Evolutionary conservation across 2,888 invertebrate genomes (phyloP).

Genomic region (Diloba caeruleocephala): DNA sequence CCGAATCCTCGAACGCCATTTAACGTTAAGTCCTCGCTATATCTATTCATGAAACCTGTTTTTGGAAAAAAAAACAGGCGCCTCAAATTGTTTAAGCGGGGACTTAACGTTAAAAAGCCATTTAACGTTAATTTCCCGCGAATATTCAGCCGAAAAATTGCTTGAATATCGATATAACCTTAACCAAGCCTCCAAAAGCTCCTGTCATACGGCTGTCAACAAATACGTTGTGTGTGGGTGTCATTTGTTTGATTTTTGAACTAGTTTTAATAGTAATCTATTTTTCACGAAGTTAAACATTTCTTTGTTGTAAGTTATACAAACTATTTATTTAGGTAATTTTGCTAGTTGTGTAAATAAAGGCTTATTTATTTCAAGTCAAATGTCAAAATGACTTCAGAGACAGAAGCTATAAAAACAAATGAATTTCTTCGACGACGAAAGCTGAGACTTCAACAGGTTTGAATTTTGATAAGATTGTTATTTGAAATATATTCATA

Average conservation of each 20-base stretch:
- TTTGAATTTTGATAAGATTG: conserved; percentile 60
- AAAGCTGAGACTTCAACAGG: conserved; percentile 85
- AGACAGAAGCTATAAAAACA: conserved; percentile 79
- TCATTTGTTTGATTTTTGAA: conserved; percentile 40
- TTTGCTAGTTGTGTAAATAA: conserved; percentile 30
- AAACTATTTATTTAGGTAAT: conserved; percentile 12
- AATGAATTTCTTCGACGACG: conserved; percentile 84
- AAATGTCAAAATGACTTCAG: conserved; percentile 79
- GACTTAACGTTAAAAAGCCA: no score
- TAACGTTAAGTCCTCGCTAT: no score
- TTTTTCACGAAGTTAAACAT: conserved; percentile 5
- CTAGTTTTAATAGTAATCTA: conserved; percentile 2
- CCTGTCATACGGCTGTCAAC: conserved; percentile 17
- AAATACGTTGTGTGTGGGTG: conserved; percentile 46
- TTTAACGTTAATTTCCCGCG: no score
- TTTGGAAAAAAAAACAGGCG: no score
- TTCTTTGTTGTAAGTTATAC: conserved; percentile 8
- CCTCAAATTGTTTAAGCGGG: no score
- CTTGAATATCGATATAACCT: no score
- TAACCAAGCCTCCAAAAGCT: no score
- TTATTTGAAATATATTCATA: conserved; percentile 21
- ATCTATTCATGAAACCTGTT: no score
- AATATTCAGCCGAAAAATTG: no score
- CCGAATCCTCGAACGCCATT: no score
- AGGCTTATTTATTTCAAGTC: conserved; percentile 38